Evolutionary conservation across 2,113 vertebrate species (phyloP), one percentile per base, ranked within the genome.

Genomic region (Mobula birostris): DNA sequence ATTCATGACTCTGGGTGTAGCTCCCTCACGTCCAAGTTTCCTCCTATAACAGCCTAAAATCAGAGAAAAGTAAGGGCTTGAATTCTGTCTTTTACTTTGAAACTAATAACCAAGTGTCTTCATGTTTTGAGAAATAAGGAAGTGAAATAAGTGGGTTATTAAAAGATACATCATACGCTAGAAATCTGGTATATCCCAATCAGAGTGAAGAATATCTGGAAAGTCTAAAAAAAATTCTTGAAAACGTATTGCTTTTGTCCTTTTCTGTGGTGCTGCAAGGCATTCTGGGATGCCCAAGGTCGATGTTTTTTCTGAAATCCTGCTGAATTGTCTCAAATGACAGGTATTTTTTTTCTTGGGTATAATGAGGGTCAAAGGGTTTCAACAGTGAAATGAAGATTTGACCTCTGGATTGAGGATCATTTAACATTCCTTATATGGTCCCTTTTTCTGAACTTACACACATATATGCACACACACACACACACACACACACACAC

Each of bases 251-350:
- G n/a, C 58, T 88, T 29, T 90, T 90, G 32, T 66, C 7, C 63
- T 63, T 14, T 29, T n/a, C 29, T 68, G n/a, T 68, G 5, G 32
- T 61, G 14, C 63, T 66, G 29, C 58, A 88, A 61, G 27, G 19
- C 24, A 85, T 58, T 85, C 21, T 27, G 48, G 82, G 29, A 90
- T 19, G 29, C n/a, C 66, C 14, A 19, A 58, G 32, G 15, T 19
- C 19, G 61, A 19, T 90, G 29, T 66, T 90, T 90, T 66, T 90
- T 48, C 85, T 90, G 85, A 74, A 93, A 27, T 21, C 91, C 40
- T 4, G 27, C 32, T 93, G 68, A 93, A 93, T 74, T 93, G 70
- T 74, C 91, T 93, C 91, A 93, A 76, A 93, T 93, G 70, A 72
- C 70, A 93, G 32, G 36, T 21, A 36, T 48, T 74, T 93, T 72